Evolutionary conservation across 2,113 vertebrate species (phyloP), one percentile per base, ranked within the genome.

Genomic region (Salvelinus fontinalis): DNA sequence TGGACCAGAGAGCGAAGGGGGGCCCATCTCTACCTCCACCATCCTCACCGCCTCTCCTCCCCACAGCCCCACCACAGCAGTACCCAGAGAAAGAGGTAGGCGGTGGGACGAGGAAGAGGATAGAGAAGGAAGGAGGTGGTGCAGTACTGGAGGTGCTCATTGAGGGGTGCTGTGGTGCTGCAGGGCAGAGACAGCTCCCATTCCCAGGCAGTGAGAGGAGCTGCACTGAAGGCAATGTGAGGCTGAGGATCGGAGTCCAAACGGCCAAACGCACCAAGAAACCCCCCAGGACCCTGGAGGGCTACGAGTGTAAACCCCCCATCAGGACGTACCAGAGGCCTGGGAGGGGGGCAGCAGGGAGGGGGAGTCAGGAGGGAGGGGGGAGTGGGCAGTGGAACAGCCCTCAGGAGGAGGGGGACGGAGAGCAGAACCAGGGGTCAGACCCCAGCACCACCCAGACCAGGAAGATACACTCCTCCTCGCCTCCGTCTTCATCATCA

Each of bases 281-380:
- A 44, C 98, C 97, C 67, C 98, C 98, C 76, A 99, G 99, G 88
- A 99, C 96, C 82, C 92, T 99, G 71, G 98, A 99, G 89, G 99
- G 97, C 89, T 99, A 99, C 85, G 96, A 99, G 34, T 99, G 97
- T 88, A 93, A 97, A 79, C 98, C 97, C 76, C 95, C 96, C 83
- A 94, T 99, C 91, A 96, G 96, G 89, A 95, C 96, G 82, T 98
- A 95, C 85, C 95, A 97, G 79, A 95, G 92, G 57, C 89, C 90
- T 69, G 81, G 85, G 79, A 85, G 88, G 78, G 90, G 84, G 72
- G 83, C 34, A 20, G 76, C 44, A 67, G 51, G 75, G 72, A 84
- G 75, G 84, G 88, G 79, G 26, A 83, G 87, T 68, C 87, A 76
- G 77, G 88, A 84, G 49, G 88, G 70, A 70, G 80, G 79, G 76